Conservation (phyloP, 2,888 invertebrate genomes). For the Tanypteryx hageni region DNA sequence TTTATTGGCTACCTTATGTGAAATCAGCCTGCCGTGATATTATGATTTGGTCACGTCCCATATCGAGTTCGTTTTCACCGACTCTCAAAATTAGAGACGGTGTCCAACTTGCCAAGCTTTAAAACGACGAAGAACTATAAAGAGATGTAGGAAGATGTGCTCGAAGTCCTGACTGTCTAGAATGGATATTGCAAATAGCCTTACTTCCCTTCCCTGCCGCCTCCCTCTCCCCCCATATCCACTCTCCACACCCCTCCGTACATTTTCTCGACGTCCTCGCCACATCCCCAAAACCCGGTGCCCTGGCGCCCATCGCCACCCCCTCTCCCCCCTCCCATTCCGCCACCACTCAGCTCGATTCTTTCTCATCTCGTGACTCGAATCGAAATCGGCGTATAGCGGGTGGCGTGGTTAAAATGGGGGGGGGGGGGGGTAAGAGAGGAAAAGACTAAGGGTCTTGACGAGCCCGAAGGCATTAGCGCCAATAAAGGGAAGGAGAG, state of each 20-base stretch:
- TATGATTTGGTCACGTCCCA: no score
- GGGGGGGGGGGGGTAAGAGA: neutral
- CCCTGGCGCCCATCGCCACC: neutral
- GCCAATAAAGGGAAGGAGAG: conserved; percentile 39
- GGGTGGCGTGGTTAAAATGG: conserved; percentile 7
- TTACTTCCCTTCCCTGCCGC: neutral
- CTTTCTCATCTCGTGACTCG: conserved; percentile 30
- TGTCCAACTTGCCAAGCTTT: neutral
- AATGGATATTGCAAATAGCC: conserved; percentile 3
- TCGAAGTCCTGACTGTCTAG: neutral
- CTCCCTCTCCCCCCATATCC: neutral
- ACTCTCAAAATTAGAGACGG: neutral
- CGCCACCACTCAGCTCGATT: neutral
- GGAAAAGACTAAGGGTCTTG: neutral
- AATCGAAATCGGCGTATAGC: conserved; percentile 31
- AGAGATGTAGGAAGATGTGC: neutral
- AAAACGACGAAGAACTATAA: neutral
- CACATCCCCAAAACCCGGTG: neutral
- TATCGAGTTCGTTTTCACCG: neutral
- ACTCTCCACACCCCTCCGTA: neutral
- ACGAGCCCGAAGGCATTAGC: conserved; percentile 15
- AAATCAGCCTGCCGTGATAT: no score
- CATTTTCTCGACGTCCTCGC: neutral
- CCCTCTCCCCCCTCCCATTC: neutral
- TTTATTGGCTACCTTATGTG: no score